These are phyloP conservation scores for Takifugu rubripes DNA, from an alignment of 2,797 vertebrate species.

Conservation along the genomic window DNA sequence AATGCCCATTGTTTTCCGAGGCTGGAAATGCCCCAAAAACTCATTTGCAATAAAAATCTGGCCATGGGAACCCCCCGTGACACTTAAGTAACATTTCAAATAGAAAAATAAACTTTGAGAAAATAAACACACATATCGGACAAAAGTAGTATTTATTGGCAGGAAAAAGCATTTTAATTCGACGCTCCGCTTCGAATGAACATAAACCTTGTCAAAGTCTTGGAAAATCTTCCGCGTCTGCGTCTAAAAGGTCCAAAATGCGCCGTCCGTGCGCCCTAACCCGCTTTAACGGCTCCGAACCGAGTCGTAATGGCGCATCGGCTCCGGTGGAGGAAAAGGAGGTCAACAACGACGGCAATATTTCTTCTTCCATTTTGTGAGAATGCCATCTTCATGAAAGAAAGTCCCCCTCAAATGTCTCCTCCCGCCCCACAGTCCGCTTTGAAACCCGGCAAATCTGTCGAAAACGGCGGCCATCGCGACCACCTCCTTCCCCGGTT, in stretches of 20 bases:
- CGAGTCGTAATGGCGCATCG: conserved; percentile 81
- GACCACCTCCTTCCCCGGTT: conserved; percentile 71
- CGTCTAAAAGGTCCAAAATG: conserved; percentile 26
- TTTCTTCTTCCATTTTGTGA: conserved; percentile 93
- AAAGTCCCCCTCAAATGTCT: conserved; percentile 87
- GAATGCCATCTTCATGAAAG: conserved; percentile 86
- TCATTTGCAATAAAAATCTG: conserved; percentile 14
- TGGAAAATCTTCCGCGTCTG: background rate
- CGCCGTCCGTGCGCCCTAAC: conserved; percentile 28
- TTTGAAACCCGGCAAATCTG: conserved; percentile 72
- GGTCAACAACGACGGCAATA: conserved; percentile 86
- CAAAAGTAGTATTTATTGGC: conserved; percentile 56
- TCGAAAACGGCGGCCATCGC: conserved; percentile 59
- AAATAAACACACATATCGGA: conserved; percentile 41
- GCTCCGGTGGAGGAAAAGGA: conserved; percentile 80
- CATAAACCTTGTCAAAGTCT: background rate
- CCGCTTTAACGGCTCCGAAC: conserved; percentile 55
- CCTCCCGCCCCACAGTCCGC: conserved; percentile 73
- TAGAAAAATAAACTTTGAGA: conserved; percentile 41
- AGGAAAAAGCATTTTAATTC: conserved; percentile 23
- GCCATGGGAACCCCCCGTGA: background rate
- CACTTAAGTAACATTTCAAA: conserved; percentile 17
- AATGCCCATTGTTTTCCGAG: background rate
- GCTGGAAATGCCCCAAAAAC: conserved; percentile 12
- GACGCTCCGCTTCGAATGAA: conserved; percentile 6